phyloP scores from a whole-genome alignment of 2,797 vertebrate genomes.

The Hemitrygon akajei region DNA sequence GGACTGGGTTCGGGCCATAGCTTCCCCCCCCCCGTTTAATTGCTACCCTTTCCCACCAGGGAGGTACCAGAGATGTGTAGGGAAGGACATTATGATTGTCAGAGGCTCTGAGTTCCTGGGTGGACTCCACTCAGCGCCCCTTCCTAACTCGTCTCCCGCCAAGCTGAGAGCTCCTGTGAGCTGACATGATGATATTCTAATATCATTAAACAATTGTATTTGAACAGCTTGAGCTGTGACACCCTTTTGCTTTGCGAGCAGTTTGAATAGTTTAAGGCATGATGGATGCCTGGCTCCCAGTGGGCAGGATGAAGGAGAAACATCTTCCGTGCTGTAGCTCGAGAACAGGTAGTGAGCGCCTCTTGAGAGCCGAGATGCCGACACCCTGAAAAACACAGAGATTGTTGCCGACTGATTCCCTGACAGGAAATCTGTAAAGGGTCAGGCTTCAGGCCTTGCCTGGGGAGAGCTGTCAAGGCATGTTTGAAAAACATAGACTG shows the following conservation, averaged over 20 bases:
- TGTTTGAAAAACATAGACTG: conserved; percentile 24
- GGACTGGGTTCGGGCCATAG: too few relatives aligned
- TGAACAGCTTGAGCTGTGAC: not conserved
- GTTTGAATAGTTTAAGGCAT: not conserved
- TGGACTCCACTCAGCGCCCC: too few relatives aligned
- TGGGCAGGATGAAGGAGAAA: conserved; percentile 1
- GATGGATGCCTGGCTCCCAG: not conserved
- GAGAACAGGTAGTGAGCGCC: conserved; percentile 6
- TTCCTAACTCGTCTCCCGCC: too few relatives aligned
- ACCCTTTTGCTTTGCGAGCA: not conserved
- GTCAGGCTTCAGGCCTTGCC: not conserved
- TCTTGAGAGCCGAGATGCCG: not conserved
- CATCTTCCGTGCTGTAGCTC: not conserved
- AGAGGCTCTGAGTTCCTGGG: too few relatives aligned
- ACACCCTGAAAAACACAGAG: conserved; percentile 13
- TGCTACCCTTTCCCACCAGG: too few relatives aligned
- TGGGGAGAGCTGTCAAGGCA: conserved; percentile 24
- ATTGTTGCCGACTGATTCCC: conserved; percentile 15
- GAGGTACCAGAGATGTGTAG: too few relatives aligned
- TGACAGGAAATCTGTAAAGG: conserved; percentile 33
- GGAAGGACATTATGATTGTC: too few relatives aligned
- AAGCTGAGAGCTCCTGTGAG: not conserved
- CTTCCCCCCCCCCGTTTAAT: too few relatives aligned
- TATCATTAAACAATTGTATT: not conserved
- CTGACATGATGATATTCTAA: too few relatives aligned